These are phyloP conservation scores for Arvicola amphibius DNA, from an alignment of 2,797 vertebrate species.

Conservation along the genomic window DNA sequence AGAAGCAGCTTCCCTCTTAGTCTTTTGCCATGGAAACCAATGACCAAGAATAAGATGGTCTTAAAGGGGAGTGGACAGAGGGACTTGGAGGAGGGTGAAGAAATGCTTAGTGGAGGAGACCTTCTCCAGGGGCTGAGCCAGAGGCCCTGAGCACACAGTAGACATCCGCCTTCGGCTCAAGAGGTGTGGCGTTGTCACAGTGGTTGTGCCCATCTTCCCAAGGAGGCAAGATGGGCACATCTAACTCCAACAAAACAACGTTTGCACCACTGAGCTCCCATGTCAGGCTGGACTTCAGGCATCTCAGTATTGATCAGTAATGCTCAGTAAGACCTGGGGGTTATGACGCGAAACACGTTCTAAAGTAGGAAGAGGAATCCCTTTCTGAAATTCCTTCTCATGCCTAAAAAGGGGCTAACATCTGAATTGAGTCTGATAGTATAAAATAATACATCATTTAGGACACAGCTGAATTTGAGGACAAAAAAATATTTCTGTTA, in stretches of 20 bases:
- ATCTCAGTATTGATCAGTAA: background rate
- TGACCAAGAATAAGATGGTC: background rate
- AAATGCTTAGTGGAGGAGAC: background rate
- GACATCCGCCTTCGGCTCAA: fast-evolving
- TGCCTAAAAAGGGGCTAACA: background rate
- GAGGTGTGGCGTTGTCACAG: background rate
- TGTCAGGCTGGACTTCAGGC: background rate
- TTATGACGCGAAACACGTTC: background rate
- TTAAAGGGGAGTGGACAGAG: background rate
- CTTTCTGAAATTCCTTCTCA: background rate
- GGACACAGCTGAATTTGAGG: background rate
- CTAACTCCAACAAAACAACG: background rate
- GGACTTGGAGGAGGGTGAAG: background rate
- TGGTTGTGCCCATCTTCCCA: fast-evolving
- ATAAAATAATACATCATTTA: background rate
- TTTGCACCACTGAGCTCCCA: background rate
- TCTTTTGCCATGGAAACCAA: background rate
- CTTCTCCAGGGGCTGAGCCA: background rate
- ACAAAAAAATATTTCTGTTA: background rate
- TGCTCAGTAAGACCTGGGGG: background rate
- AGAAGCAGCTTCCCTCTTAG: no score
- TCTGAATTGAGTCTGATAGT: background rate
- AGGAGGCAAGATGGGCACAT: fast-evolving
- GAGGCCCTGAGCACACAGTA: background rate
- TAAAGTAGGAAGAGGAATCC: background rate